phyloP scores from a whole-genome alignment of 1,140 invertebrate genomes.

The Teleopsis dalmanni region DNA sequence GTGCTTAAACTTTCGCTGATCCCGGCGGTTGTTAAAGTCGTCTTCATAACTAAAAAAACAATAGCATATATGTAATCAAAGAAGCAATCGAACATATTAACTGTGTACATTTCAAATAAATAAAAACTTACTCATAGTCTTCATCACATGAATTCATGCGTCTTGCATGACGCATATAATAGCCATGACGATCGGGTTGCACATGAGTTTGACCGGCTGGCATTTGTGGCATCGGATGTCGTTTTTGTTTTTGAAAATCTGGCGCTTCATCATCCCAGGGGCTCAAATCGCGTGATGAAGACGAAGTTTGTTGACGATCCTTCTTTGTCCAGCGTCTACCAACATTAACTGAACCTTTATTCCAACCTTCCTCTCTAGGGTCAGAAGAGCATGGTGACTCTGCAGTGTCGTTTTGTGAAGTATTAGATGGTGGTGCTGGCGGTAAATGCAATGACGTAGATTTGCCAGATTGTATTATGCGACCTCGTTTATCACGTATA shows the following conservation, averaged over 20 bases:
- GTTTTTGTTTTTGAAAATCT: slow-evolving; percentile 31
- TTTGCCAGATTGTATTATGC: not conserved
- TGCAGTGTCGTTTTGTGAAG: slow-evolving; percentile 44
- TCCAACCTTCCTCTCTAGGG: slow-evolving; percentile 53
- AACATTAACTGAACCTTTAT: slow-evolving; percentile 20
- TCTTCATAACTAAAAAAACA: slow-evolving; percentile 31
- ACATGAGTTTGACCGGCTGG: not conserved
- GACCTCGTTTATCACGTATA: slow-evolving; percentile 13
- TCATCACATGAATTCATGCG: slow-evolving; percentile 46
- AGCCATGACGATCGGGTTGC: slow-evolving; percentile 30
- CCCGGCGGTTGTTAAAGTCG: slow-evolving; percentile 27
- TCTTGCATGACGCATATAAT: slow-evolving; percentile 37
- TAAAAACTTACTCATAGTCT: slow-evolving; percentile 47
- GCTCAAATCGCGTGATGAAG: slow-evolving; percentile 60
- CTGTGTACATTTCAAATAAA: not conserved
- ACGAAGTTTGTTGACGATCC: slow-evolving; percentile 52
- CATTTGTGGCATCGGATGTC: slow-evolving; percentile 8
- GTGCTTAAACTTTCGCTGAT: slow-evolving; percentile 36
- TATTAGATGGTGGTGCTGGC: slow-evolving; percentile 33
- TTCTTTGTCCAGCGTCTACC: slow-evolving; percentile 37
- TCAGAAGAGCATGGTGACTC: slow-evolving; percentile 69
- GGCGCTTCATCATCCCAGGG: slow-evolving; percentile 62
- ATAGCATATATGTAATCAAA: not conserved
- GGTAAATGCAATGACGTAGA: slow-evolving; percentile 24
- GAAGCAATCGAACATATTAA: not conserved